phyloP scores from a whole-genome alignment of 2,113 vertebrate species.

The Oryzias curvinotus region DNA sequence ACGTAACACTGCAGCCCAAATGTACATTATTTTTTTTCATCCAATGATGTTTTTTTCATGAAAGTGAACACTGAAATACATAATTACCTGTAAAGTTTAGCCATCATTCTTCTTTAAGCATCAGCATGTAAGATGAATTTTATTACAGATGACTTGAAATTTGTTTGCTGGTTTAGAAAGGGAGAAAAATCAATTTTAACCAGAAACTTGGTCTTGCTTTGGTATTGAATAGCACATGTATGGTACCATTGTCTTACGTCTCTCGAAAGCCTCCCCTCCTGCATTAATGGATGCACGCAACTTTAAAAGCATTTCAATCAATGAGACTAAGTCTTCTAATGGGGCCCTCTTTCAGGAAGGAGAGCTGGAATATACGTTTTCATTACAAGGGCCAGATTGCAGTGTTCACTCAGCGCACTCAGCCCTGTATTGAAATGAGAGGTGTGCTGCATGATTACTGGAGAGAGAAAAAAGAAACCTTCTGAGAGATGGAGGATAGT shows the following conservation, averaged over 20 bases:
- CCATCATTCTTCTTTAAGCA: too few relatives aligned
- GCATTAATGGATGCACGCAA: constrained; percentile 69
- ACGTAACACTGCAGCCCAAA: too few relatives aligned
- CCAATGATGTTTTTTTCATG: too few relatives aligned
- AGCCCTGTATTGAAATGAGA: constrained; percentile 71
- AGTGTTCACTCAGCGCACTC: constrained; percentile 56
- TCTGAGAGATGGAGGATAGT: constrained; percentile 47
- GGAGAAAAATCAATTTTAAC: constrained; percentile 16
- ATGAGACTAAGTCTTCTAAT: constrained; percentile 73
- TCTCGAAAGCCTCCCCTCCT: constrained; percentile 48
- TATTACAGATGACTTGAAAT: too few relatives aligned
- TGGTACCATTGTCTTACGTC: constrained; percentile 44
- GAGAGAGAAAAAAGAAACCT: constrained; percentile 51
- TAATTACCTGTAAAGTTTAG: too few relatives aligned
- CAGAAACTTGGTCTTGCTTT: constrained; percentile 25
- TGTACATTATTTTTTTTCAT: too few relatives aligned
- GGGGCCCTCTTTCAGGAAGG: constrained; percentile 70
- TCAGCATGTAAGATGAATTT: too few relatives aligned
- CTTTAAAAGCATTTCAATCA: constrained; percentile 80
- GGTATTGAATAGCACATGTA: constrained; percentile 38
- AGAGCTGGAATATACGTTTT: constrained; percentile 72
- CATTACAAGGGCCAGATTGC: constrained; percentile 71
- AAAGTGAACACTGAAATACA: too few relatives aligned
- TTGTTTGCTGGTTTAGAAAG: background rate
- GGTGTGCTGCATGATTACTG: constrained; percentile 62